Evolutionary conservation across 37 sponge, comb jelly and placozoan species (phyloP).

Genomic region (Axinella damicornis): DNA sequence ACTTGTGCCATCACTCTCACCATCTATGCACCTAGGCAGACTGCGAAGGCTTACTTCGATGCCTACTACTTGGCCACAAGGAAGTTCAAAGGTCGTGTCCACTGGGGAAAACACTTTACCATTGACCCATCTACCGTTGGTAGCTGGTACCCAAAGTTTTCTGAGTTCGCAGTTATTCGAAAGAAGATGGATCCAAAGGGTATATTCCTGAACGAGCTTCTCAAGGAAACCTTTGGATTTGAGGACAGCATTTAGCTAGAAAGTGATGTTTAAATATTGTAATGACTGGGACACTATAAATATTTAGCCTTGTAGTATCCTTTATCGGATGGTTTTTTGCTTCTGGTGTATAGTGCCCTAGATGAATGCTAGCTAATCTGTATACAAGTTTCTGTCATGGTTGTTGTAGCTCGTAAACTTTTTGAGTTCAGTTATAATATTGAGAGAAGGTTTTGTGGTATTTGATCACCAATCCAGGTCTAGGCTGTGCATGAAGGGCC

Average conservation of each 20-base stretch:
- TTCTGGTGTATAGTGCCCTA: too few relatives aligned
- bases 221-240: conserved; percentile 33
- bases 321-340: too few relatives aligned
- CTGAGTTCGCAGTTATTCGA: conserved; percentile 17
- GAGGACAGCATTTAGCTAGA: background rate
- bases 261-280: too few relatives aligned
- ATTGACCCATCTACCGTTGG: background rate
- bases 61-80: conserved; percentile 37
- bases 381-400: too few relatives aligned
- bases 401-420: too few relatives aligned
- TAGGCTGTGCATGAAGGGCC: too few relatives aligned
- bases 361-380: too few relatives aligned
- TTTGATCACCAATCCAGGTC: too few relatives aligned
- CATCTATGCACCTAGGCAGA: conserved; percentile 37
- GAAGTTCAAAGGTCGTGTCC: conserved; percentile 31
- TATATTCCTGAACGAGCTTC: conserved; percentile 38
- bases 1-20: conserved; percentile 70
- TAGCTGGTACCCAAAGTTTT: conserved; percentile 27
- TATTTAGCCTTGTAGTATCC: too few relatives aligned
- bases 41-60: conserved; percentile 39
- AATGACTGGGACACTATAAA: too few relatives aligned
- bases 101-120: conserved; percentile 68
- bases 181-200: conserved; percentile 50
- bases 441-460: too few relatives aligned
- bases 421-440: too few relatives aligned